Evolutionary conservation across 1,140 invertebrate genomes (phyloP), one percentile per base, ranked within the genome.

Genomic region (Lamellibrachia luymesi): DNA sequence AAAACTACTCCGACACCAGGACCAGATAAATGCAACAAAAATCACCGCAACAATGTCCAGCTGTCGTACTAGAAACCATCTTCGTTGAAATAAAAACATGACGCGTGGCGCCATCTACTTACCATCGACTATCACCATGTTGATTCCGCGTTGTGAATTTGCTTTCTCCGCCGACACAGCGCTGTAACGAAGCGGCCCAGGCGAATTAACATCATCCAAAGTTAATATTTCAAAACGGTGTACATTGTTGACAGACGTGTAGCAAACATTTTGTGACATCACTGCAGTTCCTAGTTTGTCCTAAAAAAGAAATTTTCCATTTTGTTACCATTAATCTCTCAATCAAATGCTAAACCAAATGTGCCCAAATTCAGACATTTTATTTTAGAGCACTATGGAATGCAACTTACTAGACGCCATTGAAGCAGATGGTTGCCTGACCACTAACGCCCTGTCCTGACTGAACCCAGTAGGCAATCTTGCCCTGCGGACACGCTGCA

Each of bases 361-460:
- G 7, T 6, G 64, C 17, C 64, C 64, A 80, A 2, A 80, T 80
- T 80, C 17, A 80, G 1, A 17, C 17, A 80, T 80, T 80, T 8
- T 6, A 80, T 80, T 80, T 4, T 10, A 80, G 2, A 80, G 13
- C 4, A 22, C 17, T 80, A 80, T 17, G 17, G 2, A 80, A 22
- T 80, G 64, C 25, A 22, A 94, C 93, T 93, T 93, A 94, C 94
- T 94, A 91, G 52, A 94, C 91, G 50, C 94, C 94, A 92, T 94
- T 93, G 6, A 94, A 94, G 89, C 94, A 94, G 50, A 94, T 94
- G 2, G 92, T 93, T 92, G 94, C 94, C 50, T 92, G 92, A 52
- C 92, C 93, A 51, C 94, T 93, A 56, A 92, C 93, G 17, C 94
- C 94, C 90, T 93, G 92, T 25, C 94, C 94, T 27, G 94, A 94